Evolutionary conservation across 2,797 vertebrate species (phyloP), one percentile per base, ranked within the genome.

Genomic region (Pipistrellus pipistrellus): DNA sequence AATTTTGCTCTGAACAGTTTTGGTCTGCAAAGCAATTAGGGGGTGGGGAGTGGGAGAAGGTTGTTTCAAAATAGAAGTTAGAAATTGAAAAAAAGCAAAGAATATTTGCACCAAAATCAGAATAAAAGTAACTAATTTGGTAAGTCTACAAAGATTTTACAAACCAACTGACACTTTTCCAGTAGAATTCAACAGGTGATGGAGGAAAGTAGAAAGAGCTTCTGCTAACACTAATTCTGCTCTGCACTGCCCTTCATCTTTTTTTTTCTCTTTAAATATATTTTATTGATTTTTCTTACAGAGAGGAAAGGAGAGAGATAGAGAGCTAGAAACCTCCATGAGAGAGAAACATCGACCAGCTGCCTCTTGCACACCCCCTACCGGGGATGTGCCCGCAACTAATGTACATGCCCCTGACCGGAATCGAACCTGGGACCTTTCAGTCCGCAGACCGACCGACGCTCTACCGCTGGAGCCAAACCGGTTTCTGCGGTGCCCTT

Each of bases 1-100:
- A 90, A 87, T 96, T 93, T 88, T 94, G 18, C 66, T 90, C 13
- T 76, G 73, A 75, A 83, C 89, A 85, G 51, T 66, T 90, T 83
- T 81, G 15, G 21, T 80, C 68, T 81, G 64, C 59, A 93, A 92
- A 77, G 44, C 35, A 35, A 21, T 91, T 68, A 80, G 51, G 72
- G 71, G 21, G 53, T 20, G 53, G 51, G 76, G 76, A 46, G 51
- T 66, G 76, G 20, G 2, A 8, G 12, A 13, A 25, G 38, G 15
- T 13, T 68, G 7, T 85, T 96, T 96, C 64, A 80, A 93, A 84
- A 93, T 41, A 69, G 38, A 93, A 87, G 46, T 55, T 91, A 77
- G 55, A 94, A 92, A 51, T 21, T 91, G 72, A 93, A 88, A 72
- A 66, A 89, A 94, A 84, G 55, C 68, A 71, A 89, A 92, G 80